Evolutionary conservation across 2,888 invertebrate genomes (phyloP), one percentile per base, ranked within the genome.

Genomic region (Mythimna albipuncta): DNA sequence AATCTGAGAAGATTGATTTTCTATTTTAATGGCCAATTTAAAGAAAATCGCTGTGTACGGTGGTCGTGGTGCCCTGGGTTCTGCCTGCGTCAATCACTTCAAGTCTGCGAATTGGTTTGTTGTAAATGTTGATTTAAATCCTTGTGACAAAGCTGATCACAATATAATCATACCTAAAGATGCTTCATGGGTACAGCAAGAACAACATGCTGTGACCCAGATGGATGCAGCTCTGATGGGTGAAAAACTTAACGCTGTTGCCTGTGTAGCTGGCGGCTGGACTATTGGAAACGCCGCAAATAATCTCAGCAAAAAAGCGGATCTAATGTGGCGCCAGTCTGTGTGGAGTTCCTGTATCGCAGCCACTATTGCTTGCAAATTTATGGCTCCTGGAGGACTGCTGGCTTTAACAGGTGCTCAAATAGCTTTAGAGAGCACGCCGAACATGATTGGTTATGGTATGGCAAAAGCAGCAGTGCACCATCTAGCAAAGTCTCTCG

Each of bases 241-340:
- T 72, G 96, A 98, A 69, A 99, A 99, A 96, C 93, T 99, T 85
- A 99, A 99, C 96, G 99, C 99, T 38, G 97, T 99, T 61, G 98
- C 99, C 87, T 99, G 99, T 94, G 99, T 99, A 21, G 99, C 99
- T 77, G 99, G 99, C 62, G 99, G 99, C 64, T 99, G 99, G 99
- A 99, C 99, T 59, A 98, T 99, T 65, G 99, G 99, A 26, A 99
- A 99, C 96, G 98, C 99, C 19, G 97, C 97, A 71, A 98, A 98
- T 95, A 99, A 99, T 90, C 97, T 99, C 82, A 97, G 98, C 63
- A 98, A 99, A 92, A 99, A 98, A 91, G 97, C 98, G 2, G 99
- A 99, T 88, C 92, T 99, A 64, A 99, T 99, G 99, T 99, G 99
- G 98, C 98, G 98, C 79, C 99, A 99, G 93, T 99, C 99, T 90